phyloP scores from a whole-genome alignment of 92 coral and sea anemone genomes.

The Meandrina meandrites region DNA sequence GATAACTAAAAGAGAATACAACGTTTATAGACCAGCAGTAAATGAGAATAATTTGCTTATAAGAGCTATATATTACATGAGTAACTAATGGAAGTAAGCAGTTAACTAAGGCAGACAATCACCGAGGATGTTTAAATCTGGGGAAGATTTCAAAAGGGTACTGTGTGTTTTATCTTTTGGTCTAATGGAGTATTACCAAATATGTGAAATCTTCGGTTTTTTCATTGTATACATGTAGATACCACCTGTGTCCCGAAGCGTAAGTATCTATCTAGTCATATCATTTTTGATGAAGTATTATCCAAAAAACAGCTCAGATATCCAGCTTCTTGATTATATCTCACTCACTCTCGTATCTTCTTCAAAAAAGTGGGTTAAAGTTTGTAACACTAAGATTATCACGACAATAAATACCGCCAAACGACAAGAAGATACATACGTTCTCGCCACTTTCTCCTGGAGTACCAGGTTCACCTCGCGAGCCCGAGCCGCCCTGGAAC shows the following conservation, averaged over 20 bases:
- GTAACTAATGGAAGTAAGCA: background rate
- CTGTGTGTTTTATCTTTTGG: background rate
- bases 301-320: background rate
- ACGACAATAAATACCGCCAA: background rate
- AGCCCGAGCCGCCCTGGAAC: slow-evolving; percentile 30
- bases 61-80: too few species aligned
- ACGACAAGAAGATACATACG: background rate
- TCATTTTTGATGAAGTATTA: too few species aligned
- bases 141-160: background rate
- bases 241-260: background rate
- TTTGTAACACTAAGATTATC: background rate
- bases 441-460: slow-evolving; percentile 33
- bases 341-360: background rate
- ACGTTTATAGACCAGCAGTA: background rate
- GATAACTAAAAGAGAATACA: background rate
- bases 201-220: background rate
- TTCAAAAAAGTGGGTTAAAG: background rate
- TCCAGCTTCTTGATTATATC: background rate
- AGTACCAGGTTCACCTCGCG: slow-evolving; percentile 17
- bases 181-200: background rate
- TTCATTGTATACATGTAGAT: too few species aligned
- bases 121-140: background rate
- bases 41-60: background rate
- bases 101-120: background rate
- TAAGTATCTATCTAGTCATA: background rate